Evolutionary conservation across 1,140 invertebrate species (phyloP).

Genomic region (Rhyacophila brunnea): DNA sequence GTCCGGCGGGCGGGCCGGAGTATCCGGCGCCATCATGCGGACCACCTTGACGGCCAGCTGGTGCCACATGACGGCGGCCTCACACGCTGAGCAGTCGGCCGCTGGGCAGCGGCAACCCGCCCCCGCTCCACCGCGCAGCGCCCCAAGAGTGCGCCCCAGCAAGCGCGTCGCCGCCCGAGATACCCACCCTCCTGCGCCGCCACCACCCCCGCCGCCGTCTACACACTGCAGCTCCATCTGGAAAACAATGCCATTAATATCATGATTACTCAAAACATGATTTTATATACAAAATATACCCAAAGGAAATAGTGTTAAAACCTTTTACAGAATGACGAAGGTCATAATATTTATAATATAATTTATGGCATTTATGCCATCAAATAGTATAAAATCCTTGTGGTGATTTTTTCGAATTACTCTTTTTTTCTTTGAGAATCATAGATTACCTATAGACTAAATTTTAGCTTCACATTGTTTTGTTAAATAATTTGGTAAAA

Average conservation of each 20-base stretch:
- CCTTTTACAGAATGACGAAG: no score
- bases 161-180: constrained; percentile 54
- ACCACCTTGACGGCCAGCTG: constrained; percentile 82
- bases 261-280: background rate
- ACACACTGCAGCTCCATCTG: constrained; percentile 92
- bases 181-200: constrained; percentile 14
- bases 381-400: no score
- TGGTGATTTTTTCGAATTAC: no score
- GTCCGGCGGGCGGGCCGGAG: constrained; percentile 73
- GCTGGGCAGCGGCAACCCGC: constrained; percentile 44
- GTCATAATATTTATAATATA: no score
- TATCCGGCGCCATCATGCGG: constrained; percentile 73
- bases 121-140: constrained; percentile 71
- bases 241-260: constrained; percentile 5
- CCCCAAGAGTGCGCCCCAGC: constrained; percentile 77
- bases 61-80: constrained; percentile 90
- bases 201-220: constrained; percentile 45
- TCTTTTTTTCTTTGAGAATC: no score
- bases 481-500: no score
- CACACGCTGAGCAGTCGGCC: constrained; percentile 87
- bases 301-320: no score
- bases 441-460: no score
- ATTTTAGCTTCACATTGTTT: no score
- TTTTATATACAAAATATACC: background rate
- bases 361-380: no score